phyloP scores from a whole-genome alignment of 2,113 vertebrate species.

The Sceloporus tristichus region DNA sequence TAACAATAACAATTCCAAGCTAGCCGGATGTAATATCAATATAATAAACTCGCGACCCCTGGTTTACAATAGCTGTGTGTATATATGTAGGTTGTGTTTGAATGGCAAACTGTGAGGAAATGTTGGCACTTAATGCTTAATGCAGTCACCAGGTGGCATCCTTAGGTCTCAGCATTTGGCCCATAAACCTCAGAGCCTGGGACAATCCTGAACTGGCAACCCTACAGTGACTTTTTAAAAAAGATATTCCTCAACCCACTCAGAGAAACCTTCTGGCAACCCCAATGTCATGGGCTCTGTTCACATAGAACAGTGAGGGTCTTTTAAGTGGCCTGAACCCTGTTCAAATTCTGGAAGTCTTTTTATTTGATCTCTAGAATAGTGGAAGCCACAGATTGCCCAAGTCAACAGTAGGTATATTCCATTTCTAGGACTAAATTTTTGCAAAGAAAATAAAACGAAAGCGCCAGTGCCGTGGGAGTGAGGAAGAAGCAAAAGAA shows the following conservation, averaged over 20 bases:
- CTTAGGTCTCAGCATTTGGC: no score
- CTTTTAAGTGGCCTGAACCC: not conserved
- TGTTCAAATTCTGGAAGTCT: not conserved
- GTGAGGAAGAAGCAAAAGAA: conserved; percentile 17
- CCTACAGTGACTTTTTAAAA: not conserved
- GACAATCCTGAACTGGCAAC: not conserved
- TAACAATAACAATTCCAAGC: no score
- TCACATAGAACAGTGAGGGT: not conserved
- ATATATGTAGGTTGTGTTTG: no score
- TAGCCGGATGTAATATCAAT: no score
- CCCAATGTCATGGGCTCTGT: not conserved
- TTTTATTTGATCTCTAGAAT: not conserved
- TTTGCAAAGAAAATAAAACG: not conserved
- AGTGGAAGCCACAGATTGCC: conserved; percentile 31
- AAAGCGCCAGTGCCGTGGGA: conserved; percentile 6
- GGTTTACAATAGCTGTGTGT: no score
- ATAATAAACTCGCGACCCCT: no score
- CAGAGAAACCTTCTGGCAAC: not conserved
- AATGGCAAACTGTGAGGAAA: no score
- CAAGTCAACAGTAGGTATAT: conserved; percentile 26
- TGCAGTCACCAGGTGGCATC: no score
- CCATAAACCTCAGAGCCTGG: no score
- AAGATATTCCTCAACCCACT: not conserved
- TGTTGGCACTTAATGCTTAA: no score
- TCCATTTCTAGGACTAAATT: conserved; percentile 15